phyloP scores from a whole-genome alignment of 2,888 invertebrate species.

The Lepetodrilus schrolli region DNA sequence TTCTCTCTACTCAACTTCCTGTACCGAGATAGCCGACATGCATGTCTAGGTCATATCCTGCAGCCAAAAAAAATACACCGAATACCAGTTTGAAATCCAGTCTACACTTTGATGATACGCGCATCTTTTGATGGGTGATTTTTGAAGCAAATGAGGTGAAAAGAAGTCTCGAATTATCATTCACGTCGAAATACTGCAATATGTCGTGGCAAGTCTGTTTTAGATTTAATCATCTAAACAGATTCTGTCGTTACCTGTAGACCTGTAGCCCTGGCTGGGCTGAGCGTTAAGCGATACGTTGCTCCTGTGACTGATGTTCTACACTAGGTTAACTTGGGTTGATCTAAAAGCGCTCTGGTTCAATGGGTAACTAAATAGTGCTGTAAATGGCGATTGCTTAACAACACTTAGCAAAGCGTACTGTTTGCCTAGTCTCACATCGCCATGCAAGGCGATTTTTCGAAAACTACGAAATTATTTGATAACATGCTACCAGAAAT shows the following conservation, averaged over 20 bases:
- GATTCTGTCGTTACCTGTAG: no score
- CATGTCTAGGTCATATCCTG: constrained; percentile 25
- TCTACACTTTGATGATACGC: constrained; percentile 15
- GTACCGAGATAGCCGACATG: not conserved
- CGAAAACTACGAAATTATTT: no score
- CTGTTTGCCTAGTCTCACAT: no score
- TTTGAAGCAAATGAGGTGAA: constrained; percentile 22
- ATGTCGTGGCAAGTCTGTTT: constrained; percentile 6
- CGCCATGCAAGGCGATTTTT: no score
- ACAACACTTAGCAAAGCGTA: no score
- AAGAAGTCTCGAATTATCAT: constrained; percentile 14
- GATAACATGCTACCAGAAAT: no score
- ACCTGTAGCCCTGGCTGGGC: no score
- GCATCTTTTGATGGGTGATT: constrained; percentile 19
- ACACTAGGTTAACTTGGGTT: no score
- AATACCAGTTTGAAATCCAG: constrained; percentile 5
- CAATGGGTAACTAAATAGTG: constrained; percentile 3
- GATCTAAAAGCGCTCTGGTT: not conserved
- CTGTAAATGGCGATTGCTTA: not conserved
- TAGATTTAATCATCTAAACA: constrained; percentile 6
- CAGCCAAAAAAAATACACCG: not conserved
- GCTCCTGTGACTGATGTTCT: no score
- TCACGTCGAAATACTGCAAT: not conserved
- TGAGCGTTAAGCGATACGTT: no score
- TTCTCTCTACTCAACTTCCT: no score